These are phyloP conservation scores for Alligator sinensis DNA, from an alignment of 2,113 vertebrate genomes.

Conservation along the genomic window DNA sequence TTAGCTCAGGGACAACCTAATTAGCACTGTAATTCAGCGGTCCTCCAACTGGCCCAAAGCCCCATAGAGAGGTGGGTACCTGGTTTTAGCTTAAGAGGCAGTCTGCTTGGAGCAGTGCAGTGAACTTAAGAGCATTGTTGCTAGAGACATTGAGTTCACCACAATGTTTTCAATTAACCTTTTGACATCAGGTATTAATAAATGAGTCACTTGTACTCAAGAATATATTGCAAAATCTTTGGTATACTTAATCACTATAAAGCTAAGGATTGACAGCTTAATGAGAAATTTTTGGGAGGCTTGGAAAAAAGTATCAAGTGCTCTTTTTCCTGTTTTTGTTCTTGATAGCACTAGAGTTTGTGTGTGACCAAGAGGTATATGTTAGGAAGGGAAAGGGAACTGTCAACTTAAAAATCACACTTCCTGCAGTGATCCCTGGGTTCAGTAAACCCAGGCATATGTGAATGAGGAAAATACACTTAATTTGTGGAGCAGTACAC, in stretches of 20 bases:
- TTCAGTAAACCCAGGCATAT: too few relatives aligned
- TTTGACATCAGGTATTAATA: not conserved
- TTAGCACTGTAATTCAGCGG: too few relatives aligned
- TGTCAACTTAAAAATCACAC: not conserved
- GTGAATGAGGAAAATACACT: too few relatives aligned
- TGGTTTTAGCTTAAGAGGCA: too few relatives aligned
- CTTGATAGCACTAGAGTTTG: not conserved
- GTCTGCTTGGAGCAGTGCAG: too few relatives aligned
- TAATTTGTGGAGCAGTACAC: too few relatives aligned
- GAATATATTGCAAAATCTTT: not conserved
- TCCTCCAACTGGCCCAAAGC: too few relatives aligned
- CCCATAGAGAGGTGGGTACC: too few relatives aligned
- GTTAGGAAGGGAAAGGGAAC: rapidly evolving
- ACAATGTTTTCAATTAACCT: not conserved
- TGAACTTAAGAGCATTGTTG: too few relatives aligned
- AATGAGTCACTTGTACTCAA: not conserved
- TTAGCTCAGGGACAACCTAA: too few relatives aligned
- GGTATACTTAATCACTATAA: not conserved
- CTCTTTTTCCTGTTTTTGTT: conserved; percentile 4
- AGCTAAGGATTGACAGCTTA: conserved; percentile 4
- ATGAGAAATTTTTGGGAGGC: not conserved
- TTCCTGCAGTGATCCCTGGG: not conserved
- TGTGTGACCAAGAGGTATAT: conserved; percentile 8
- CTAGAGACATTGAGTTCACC: too few relatives aligned
- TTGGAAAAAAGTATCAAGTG: conserved; percentile 20